Conservation (phyloP, 2,888 invertebrate genomes). For the Lydus trimaculatus region DNA sequence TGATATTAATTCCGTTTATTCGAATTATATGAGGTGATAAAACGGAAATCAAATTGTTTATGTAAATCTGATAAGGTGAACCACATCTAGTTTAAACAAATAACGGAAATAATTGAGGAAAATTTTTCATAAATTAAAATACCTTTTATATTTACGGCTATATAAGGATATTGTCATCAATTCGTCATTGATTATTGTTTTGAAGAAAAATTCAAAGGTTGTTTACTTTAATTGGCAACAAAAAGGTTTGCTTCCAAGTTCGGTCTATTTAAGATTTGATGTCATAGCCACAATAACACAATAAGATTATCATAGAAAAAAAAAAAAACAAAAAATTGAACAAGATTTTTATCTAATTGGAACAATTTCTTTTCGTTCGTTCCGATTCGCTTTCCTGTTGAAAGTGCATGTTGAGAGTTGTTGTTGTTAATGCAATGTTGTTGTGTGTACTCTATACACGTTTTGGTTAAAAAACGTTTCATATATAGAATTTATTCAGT, state of each 20-base stretch:
- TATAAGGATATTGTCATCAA: conserved; percentile 18
- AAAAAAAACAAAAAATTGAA: no score
- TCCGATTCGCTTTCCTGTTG: conserved; percentile 38
- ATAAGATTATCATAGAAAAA: not conserved
- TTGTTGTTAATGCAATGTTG: conserved; percentile 15
- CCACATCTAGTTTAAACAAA: conserved; percentile 8
- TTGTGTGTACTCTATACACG: conserved; percentile 22
- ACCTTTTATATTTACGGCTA: conserved; percentile 10
- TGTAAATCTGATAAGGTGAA: conserved; percentile 22
- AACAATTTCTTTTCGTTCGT: conserved; percentile 34
- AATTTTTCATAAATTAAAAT: conserved; percentile 25
- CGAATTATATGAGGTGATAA: conserved; percentile 13
- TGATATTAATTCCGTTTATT: conserved; percentile 14
- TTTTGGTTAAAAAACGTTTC: conserved; percentile 21
- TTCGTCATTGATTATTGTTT: conserved; percentile 20
- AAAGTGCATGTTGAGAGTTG: conserved; percentile 28
- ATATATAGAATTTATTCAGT: conserved; percentile 26
- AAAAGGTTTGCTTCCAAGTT: not conserved
- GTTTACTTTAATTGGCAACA: not conserved
- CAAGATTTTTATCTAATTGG: conserved; percentile 23
- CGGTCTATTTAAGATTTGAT: not conserved
- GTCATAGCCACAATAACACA: not conserved
- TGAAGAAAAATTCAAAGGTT: not conserved
- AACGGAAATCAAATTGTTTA: conserved; percentile 22
- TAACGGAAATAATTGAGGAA: conserved; percentile 19